These are phyloP conservation scores for Pseudolaguvia tuberculata DNA, from an alignment of 2,113 vertebrate species.

Conservation along the genomic window DNA sequence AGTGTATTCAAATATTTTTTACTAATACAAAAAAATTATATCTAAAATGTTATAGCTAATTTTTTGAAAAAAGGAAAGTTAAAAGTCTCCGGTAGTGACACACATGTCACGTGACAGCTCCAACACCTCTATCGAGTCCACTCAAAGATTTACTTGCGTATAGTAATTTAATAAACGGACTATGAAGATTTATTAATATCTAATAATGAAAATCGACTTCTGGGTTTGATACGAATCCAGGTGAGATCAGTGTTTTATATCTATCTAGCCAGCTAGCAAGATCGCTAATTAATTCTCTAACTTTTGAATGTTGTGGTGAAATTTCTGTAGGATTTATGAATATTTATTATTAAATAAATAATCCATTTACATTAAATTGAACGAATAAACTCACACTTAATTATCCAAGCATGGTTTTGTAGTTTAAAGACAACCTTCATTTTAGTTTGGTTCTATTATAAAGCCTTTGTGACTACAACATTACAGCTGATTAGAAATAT, in stretches of 20 bases:
- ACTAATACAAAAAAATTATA: neutral
- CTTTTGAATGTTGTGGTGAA: too few species aligned
- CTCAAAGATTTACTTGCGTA: neutral
- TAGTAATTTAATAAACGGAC: too few species aligned
- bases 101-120: conserved; percentile 17
- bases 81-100: neutral
- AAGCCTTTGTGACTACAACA: neutral
- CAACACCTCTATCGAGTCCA: neutral
- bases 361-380: neutral
- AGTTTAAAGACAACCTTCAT: neutral
- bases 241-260: neutral
- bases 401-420: neutral
- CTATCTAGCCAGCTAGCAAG: neutral
- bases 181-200: neutral
- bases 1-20: too few species aligned
- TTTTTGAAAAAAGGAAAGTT: neutral
- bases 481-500: neutral
- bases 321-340: too few species aligned
- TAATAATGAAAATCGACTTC: neutral
- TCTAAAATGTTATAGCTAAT: too few species aligned
- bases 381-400: neutral
- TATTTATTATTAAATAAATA: neutral
- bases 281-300: neutral
- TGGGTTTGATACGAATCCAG: neutral
- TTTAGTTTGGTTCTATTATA: neutral